Percentiles rank a stretch among this genome's conserved stretches.
Conservation (phyloP, 1,140 invertebrate species). For the Drosophila suzukii region DNA sequence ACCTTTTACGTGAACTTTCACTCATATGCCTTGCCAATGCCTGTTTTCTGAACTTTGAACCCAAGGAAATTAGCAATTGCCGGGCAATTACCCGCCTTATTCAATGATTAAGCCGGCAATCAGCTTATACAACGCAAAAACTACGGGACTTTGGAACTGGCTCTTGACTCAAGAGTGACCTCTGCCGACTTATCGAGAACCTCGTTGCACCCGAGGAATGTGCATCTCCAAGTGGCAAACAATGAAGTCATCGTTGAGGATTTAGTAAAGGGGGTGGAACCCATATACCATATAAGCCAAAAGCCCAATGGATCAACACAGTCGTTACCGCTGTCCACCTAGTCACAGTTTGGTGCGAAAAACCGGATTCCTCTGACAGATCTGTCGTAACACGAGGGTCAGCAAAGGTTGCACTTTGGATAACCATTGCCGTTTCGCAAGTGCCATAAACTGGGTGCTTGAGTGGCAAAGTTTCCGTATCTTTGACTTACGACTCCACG, state of each 20-base stretch:
- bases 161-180: constrained; percentile 48
- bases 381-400: constrained; percentile 34
- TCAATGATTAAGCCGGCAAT: constrained; percentile 34
- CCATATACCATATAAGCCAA: neutral
- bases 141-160: constrained; percentile 47
- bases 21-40: constrained; percentile 9
- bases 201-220: constrained; percentile 43
- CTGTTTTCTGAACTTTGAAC: constrained; percentile 56
- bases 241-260: constrained; percentile 26
- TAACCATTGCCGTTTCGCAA: constrained; percentile 17
- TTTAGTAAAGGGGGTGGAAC: constrained; percentile 5
- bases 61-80: constrained; percentile 40
- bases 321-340: constrained; percentile 39
- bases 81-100: constrained; percentile 47
- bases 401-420: constrained; percentile 41
- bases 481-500: constrained; percentile 42
- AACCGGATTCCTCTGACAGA: constrained; percentile 54
- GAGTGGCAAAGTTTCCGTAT: constrained; percentile 11
- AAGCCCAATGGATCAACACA: constrained; percentile 9
- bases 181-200: neutral
- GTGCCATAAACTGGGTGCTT: constrained; percentile 1
- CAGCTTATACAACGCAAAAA: constrained; percentile 26
- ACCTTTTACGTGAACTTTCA: constrained; percentile 34
- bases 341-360: constrained; percentile 44
- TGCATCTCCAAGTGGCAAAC: constrained; percentile 58